Evolutionary conservation across 23 tunicate species (phyloP).

Genomic region (Botrylloides violaceus): DNA sequence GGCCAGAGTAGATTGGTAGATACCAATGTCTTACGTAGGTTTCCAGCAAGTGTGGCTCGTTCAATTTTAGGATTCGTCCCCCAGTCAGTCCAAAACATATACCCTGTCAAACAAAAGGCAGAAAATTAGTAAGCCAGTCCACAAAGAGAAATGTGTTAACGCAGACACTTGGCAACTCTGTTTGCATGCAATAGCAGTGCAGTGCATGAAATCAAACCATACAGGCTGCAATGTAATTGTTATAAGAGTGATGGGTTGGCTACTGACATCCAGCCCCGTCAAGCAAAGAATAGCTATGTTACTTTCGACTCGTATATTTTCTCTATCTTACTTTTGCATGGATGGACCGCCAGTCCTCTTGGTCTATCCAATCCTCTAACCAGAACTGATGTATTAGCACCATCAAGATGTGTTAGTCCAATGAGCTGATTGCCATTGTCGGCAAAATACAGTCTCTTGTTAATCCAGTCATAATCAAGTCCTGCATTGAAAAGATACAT

Average conservation of each 20-base stretch:
- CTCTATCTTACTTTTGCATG: constrained; percentile 83
- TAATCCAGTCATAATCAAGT: constrained; percentile 66
- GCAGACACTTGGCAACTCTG: no score
- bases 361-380: constrained; percentile 51
- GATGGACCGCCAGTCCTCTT: constrained; percentile 62
- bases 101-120: constrained; percentile 13
- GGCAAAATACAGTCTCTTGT: constrained; percentile 59
- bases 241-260: no score
- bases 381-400: constrained; percentile 43
- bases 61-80: constrained; percentile 57
- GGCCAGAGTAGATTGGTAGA: constrained; percentile 55
- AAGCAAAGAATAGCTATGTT: no score
- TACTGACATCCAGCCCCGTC: no score
- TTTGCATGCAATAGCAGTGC: no score
- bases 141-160: no score
- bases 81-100: constrained; percentile 85
- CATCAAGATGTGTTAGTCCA: constrained; percentile 41
- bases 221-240: no score
- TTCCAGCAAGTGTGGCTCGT: constrained; percentile 72
- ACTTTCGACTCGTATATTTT: no score
- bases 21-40: constrained; percentile 34
- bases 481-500: constrained; percentile 25
- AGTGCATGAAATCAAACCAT: no score
- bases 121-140: no score
- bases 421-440: constrained; percentile 39